Base-by-base conservation (phyloP, 1,140 invertebrate species). In the Eurosta solidaginis region DNA sequence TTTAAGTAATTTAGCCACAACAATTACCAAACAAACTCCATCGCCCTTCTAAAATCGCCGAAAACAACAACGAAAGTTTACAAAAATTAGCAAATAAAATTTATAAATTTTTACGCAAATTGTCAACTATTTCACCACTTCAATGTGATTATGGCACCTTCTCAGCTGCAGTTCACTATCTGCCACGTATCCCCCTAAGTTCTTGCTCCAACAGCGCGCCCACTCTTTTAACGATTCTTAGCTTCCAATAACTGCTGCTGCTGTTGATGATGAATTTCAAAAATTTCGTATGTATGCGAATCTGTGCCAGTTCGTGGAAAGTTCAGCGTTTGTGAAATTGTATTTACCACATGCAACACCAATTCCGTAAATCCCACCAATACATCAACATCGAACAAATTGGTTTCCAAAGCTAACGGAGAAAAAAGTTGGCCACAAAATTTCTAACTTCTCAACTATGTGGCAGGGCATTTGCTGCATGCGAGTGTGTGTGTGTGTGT, bases 241-340 rank as follows among this genome's bases (percentile, higher is more conserved):
- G 45, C 54, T n/a, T 47, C 3, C 14, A 54, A 54, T 54, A 54
- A 12, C 14, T 17, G 17, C 33, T 17, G 17, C 33, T 68, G 59
- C 59, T 68, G 59, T 68, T 36, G 33, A 68, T 68, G 40, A 68
- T 68, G 59, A 68, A 68, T 68, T 36, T 40, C 33, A 68, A 36
- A 68, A 40, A 68, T 68, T 68, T 68, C 12, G 17, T n/a, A 42
- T 10, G 7, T 22, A 6, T 68, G 1, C 4, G 27, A 14, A 22
- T 33, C 4, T 33, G 29, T 36, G 27, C 33, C 25, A 29, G 52
- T 14, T 2, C 10, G 47, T 29, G 6, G n/a, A n/a, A n/a, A n/a
- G n/a, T 25, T 10, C 10, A 47, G 12, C n/a, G 45, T 47, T 47
- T 47, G 45, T 47, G n/a, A 47, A 47, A 47, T 29, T 59, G 33